These are phyloP conservation scores for Myathropa florea DNA, from an alignment of 2,888 invertebrate genomes.

Conservation along the genomic window DNA sequence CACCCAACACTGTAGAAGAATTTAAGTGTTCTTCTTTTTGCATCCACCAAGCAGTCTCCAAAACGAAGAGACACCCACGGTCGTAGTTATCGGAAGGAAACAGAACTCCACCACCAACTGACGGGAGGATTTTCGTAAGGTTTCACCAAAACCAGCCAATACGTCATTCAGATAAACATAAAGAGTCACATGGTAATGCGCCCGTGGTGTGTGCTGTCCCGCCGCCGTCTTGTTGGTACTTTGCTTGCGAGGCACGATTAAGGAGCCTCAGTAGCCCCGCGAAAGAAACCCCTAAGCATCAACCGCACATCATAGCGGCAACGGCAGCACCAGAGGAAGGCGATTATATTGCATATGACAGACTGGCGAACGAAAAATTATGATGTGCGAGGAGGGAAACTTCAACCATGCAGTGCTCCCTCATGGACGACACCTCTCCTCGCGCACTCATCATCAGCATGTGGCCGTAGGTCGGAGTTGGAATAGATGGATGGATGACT, in stretches of 20 bases:
- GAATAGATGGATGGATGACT: constrained; percentile 7
- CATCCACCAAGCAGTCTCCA: neutral
- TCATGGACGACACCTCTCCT: constrained; percentile 43
- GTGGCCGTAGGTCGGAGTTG: neutral
- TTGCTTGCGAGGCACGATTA: constrained; percentile 45
- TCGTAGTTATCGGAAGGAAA: constrained; percentile 28
- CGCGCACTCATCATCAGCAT: constrained; percentile 9
- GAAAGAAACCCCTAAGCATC: constrained; percentile 32
- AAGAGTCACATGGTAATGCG: constrained; percentile 25
- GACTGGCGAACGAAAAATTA: constrained; percentile 61
- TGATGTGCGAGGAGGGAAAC: constrained; percentile 60
- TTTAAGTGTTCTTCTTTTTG: neutral
- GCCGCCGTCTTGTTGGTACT: neutral
- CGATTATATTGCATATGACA: constrained; percentile 59
- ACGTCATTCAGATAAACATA: constrained; percentile 76
- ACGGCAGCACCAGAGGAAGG: constrained; percentile 4
- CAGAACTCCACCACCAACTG: constrained; percentile 73
- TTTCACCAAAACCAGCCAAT: constrained; percentile 78
- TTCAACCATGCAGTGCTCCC: constrained; percentile 31
- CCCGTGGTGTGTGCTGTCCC: neutral
- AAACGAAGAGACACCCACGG: neutral
- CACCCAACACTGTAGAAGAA: neutral
- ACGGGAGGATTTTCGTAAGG: constrained; percentile 77
- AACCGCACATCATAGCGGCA: constrained; percentile 24
- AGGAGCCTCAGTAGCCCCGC: constrained; percentile 37